Evolutionary conservation across 2,797 vertebrate species (phyloP).

Genomic region (Coccyzus lansbergi): DNA sequence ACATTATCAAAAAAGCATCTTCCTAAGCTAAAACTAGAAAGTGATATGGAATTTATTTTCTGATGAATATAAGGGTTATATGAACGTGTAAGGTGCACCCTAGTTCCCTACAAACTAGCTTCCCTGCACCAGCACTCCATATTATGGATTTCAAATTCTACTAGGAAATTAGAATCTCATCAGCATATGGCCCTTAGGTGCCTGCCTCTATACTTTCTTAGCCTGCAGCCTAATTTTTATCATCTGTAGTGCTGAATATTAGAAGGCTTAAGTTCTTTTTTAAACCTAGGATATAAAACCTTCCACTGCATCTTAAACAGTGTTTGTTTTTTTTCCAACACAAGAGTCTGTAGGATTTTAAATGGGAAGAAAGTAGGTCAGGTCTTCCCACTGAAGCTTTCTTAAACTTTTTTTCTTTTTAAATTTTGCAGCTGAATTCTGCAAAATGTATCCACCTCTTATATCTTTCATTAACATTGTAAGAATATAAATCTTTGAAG

Average conservation of each 20-base stretch:
- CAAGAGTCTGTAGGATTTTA: not conserved
- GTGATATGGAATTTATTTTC: not conserved
- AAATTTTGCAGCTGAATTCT: not conserved
- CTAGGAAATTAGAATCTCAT: not conserved
- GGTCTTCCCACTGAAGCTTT: not conserved
- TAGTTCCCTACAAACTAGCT: not conserved
- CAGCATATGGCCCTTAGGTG: not conserved
- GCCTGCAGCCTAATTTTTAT: not conserved
- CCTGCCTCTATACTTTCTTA: not conserved
- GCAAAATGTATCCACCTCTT: not conserved
- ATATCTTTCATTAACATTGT: not conserved
- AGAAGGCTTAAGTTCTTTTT: not conserved
- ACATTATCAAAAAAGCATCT: not conserved
- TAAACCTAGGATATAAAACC: not conserved
- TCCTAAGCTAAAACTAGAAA: not conserved
- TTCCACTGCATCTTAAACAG: not conserved
- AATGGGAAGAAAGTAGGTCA: slow-evolving; percentile 4
- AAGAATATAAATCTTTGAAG: not conserved
- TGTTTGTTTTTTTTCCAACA: not conserved
- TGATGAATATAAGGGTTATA: not conserved
- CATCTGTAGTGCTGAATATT: not conserved
- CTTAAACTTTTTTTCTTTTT: not conserved
- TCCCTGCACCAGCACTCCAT: not conserved
- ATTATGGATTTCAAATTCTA: not conserved
- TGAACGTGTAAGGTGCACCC: not conserved